These are phyloP conservation scores for Yponomeuta cagnagella DNA, from an alignment of 2,888 invertebrate species.

Conservation along the genomic window DNA sequence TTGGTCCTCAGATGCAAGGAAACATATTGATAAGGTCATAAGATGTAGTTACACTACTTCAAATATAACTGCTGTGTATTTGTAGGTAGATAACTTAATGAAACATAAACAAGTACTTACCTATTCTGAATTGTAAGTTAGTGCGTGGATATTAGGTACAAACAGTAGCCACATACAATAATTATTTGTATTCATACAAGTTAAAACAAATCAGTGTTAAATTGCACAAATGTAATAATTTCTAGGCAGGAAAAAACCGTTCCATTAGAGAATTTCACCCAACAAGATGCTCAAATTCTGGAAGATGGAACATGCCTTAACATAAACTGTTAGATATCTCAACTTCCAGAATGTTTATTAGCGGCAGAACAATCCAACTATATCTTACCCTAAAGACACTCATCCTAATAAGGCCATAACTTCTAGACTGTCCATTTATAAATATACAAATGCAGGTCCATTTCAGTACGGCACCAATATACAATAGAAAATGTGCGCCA, in stretches of 20 bases:
- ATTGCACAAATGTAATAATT: too few species aligned
- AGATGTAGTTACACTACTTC: background rate
- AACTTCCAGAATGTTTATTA: too few species aligned
- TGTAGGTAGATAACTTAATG: background rate
- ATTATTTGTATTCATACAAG: too few species aligned
- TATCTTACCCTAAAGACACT: constrained; percentile 33
- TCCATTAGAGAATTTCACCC: constrained; percentile 18
- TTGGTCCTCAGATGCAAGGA: constrained; percentile 22
- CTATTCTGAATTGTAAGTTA: background rate
- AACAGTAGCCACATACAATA: too few species aligned
- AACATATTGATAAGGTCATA: constrained; percentile 15
- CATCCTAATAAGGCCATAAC: constrained; percentile 55
- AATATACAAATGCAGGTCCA: background rate
- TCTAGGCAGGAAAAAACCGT: constrained; percentile 44
- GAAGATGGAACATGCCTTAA: too few species aligned
- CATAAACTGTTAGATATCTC: too few species aligned
- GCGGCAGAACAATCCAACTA: constrained; percentile 20
- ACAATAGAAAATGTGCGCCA: background rate
- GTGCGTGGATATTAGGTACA: too few species aligned
- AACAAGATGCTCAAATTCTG: too few species aligned
- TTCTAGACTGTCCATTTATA: constrained; percentile 19
- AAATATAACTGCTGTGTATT: background rate
- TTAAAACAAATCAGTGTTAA: too few species aligned
- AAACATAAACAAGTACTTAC: background rate
- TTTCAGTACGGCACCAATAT: background rate